Evolutionary conservation across 1,140 invertebrate genomes (phyloP), one percentile per base, ranked within the genome.

Genomic region (Augochlora pura): DNA sequence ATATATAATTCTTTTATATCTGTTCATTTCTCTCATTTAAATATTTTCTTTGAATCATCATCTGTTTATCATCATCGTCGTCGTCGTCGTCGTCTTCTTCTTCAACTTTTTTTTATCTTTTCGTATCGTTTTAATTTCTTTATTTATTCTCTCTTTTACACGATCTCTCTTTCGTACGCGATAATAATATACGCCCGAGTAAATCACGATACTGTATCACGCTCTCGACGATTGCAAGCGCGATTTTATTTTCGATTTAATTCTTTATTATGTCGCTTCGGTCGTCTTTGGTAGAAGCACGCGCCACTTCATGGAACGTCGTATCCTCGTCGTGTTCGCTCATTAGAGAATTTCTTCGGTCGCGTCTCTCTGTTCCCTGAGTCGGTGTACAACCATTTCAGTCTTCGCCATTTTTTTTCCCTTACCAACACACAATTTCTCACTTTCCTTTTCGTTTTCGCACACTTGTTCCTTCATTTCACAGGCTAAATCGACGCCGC

Each of bases 311-410:
- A 32, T 62, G 81, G 73, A 77, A 83, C 70, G 62, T 72, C 81
- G n/a, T 84, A 39, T 46, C n/a, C 66, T 85, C 68, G 71, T 71
- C 42, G 42, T 46, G 42, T 46, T 46, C 42, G 76, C 85, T 81
- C 82, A 81, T 77, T 69, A 76, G 64, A 89, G 87, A 78, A 89
- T 78, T 86, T 78, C 81, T 73, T 87, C 71, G 71, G 80, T 84
- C 81, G 78, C 84, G 82, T 85, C 52, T 76, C 60, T 85, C 90
- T 90, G 89, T 88, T 91, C 91, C 90, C 91, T 91, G 91, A 91
- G 90, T 90, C 84, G 87, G 88, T 86, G 80, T 90, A 90, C 89
- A 90, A 90, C 89, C 89, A 86, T 90, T 87, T 91, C 91, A 91
- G 91, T 91, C 90, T 91, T 91, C 83, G 83, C 88, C 88, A 82